Base-by-base conservation (phyloP, 2,797 vertebrate species). In the Brachyalestes nurse region DNA sequence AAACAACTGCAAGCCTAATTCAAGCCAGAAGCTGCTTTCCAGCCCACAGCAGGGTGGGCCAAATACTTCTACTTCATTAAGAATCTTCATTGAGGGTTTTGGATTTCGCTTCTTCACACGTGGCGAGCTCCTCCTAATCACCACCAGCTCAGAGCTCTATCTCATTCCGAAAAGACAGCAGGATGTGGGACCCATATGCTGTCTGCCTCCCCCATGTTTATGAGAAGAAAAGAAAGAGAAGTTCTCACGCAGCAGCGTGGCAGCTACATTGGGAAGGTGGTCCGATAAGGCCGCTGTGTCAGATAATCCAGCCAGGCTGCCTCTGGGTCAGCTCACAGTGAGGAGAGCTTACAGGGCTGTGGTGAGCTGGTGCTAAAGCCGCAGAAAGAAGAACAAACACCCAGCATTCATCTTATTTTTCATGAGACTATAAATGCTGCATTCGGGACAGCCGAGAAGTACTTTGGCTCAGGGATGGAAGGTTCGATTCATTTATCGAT, bases 321-420 rank as follows among this genome's bases (percentile, higher is more conserved):
- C 38, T 80, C 51, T 34, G 71, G 34, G 55, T 47, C 23, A 34
- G 49, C 23, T 49, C 62, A 47, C 38, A 19, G 71, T 34, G 60
- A 73, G 9, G 21, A 16, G 19, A 51, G 61, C 65, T 84, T 83
- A 87, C 64, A 86, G 70, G 76, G 7, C 1, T 21, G 42, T 72
- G 23, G 16, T 42, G 34, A 72, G 67, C 77, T 19, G 34, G 53
- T 16, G 75, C n/a, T 47, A 23, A 23, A 67, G 49, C 53, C 38
- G 40, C 7, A 34, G 21, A 49, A 70, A 75, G 51, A 70, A 64
- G 62, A 25, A 25, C 28, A 16, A 19, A 19, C 40, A 42, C 40
- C 40, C 3, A 42, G 40, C 40, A 42, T 4, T 42, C 40, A 42
- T 42, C 40, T n/a, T n/a, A n/a, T n/a, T n/a, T n/a, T n/a, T n/a